Percentiles rank a stretch among this genome's conserved stretches.
Evolutionary conservation across 64 coral and sea anemone genomes (phyloP).

Genomic region (Montipora cactus): DNA sequence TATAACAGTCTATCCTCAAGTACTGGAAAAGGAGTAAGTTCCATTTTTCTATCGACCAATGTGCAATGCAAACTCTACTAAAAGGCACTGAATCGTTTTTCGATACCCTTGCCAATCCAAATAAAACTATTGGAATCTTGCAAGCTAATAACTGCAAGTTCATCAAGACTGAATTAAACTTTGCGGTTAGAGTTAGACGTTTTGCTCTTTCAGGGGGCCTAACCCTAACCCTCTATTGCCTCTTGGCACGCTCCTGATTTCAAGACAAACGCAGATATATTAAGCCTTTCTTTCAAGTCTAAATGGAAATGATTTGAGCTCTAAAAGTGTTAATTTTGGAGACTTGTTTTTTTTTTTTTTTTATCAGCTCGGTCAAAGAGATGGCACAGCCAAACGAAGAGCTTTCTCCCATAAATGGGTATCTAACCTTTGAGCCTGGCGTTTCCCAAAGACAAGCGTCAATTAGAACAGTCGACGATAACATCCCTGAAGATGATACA

Average conservation of each 20-base stretch:
- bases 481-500: conserved; percentile 69
- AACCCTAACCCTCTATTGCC: too few species aligned
- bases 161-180: too few species aligned
- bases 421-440: conserved; percentile 66
- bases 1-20: conserved; percentile 80
- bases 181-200: too few species aligned
- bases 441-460: conserved; percentile 25
- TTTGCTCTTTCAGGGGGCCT: too few species aligned
- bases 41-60: neutral
- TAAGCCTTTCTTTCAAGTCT: too few species aligned
- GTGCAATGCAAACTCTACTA: neutral
- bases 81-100: neutral
- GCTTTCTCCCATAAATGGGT: conserved; percentile 88
- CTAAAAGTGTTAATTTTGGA: too few species aligned
- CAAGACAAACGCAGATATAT: too few species aligned
- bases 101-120: too few species aligned
- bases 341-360: neutral
- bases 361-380: conserved; percentile 63
- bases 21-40: conserved; percentile 76
- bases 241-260: too few species aligned
- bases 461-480: conserved; percentile 76
- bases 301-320: too few species aligned
- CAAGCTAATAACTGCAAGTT: too few species aligned
- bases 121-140: too few species aligned
- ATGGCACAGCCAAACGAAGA: conserved; percentile 53